Evolutionary conservation across 2,888 invertebrate species (phyloP).

Genomic region (Xestia rhomboidea): DNA sequence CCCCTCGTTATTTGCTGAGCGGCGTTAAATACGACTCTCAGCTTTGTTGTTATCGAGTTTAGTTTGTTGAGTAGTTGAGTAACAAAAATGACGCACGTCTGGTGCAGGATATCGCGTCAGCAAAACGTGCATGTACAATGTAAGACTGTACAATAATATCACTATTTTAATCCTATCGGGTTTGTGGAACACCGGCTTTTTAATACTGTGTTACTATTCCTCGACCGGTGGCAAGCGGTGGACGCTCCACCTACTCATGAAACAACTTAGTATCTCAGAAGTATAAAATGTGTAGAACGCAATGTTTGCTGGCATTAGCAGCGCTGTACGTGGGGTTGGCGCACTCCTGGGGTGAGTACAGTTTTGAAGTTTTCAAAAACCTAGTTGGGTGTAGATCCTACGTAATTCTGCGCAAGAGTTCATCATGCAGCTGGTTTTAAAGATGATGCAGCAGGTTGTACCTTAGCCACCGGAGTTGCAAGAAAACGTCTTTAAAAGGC

Average conservation of each 20-base stretch:
- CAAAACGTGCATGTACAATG: too few relatives aligned
- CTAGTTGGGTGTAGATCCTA: neutral
- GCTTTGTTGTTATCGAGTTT: too few relatives aligned
- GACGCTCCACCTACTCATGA: neutral
- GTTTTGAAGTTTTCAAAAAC: neutral
- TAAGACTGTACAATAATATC: neutral
- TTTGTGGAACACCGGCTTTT: neutral
- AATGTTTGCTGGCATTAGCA: conserved; percentile 79
- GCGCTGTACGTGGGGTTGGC: conserved; percentile 77
- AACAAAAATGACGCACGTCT: too few relatives aligned
- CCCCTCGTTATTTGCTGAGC: too few relatives aligned
- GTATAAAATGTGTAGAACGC: conserved; percentile 84
- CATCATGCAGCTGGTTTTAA: neutral
- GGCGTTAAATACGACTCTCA: too few relatives aligned
- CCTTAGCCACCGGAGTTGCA: too few relatives aligned
- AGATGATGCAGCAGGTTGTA: too few relatives aligned
- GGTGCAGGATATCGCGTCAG: too few relatives aligned
- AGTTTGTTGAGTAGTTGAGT: too few relatives aligned
- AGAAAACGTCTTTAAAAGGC: too few relatives aligned
- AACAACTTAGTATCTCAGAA: neutral
- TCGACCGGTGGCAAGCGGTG: neutral
- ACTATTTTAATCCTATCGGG: neutral
- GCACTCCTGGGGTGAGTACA: conserved; percentile 85
- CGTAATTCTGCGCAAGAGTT: neutral
- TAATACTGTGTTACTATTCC: neutral